Evolutionary conservation across 2,797 vertebrate genomes (phyloP), one percentile per base, ranked within the genome.

Genomic region (Philypnodon macrostomus): DNA sequence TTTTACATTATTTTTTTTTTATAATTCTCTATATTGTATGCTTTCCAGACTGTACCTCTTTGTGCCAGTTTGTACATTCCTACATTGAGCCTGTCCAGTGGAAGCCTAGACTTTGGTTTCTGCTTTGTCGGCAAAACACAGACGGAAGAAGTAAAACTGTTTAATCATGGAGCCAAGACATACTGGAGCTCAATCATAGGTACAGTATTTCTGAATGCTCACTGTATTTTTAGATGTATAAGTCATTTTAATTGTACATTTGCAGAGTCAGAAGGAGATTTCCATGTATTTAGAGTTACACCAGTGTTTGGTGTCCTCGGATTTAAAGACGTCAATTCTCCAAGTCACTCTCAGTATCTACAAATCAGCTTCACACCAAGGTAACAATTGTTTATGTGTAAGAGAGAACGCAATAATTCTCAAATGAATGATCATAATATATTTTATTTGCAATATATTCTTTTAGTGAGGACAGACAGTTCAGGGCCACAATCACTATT

Each of bases 281-380:
- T 30, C 2, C 3, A 23, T 11, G 87, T 80, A 9, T 97, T 98
- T 59, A 60, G 53, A 5, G 66, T 96, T 45, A 86, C 63, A 9
- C 95, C 95, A 4, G 48, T 67, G 12, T 85, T 46, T 0, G 95
- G 95, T 1, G 5, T 90, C 21, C 80, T 97, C 27, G 75, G 83
- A 47, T 78, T 89, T 2, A 66, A 68, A 1, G 26, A 74, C 24
- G 60, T 47, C 21, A 71, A 70, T 0, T 40, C 29, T 0, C 75
- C 69, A 3, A 69, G 73, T 14, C 73, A 79, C 59, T 90, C 77
- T 45, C 63, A 70, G 13, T 19, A 63, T 19, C 41, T 98, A 47
- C 69, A 90, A 69, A 85, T 99, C 81, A 86, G 67, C 78, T 99
- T 99, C 77, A 93, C 85, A 18, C 86, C 95, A 30, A 92, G 91